A percentile compares a stretch with the other conserved stretches of the same genome.
Conservation (phyloP, 2,797 vertebrate genomes). For the Microhierax caerulescens region DNA sequence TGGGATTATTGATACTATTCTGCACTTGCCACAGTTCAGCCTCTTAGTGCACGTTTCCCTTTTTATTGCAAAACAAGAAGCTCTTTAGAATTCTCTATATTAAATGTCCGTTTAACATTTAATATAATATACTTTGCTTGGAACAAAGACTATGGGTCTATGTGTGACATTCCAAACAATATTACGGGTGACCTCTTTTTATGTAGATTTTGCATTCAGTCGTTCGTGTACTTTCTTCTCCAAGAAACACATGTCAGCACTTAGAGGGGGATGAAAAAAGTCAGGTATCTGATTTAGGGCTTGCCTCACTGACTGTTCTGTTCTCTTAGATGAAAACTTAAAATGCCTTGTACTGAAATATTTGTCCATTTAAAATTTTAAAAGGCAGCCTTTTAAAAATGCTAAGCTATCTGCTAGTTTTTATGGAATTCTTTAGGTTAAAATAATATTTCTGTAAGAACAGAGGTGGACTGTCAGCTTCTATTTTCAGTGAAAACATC, state of each 20-base stretch:
- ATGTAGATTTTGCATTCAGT: background rate
- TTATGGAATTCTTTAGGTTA: constrained; percentile 43
- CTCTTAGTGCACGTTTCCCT: background rate
- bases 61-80: background rate
- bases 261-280: background rate
- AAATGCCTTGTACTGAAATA: background rate
- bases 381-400: background rate
- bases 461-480: constrained; percentile 57
- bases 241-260: background rate
- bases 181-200: background rate
- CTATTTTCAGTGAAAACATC: constrained; percentile 65
- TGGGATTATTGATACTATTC: constrained; percentile 55
- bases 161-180: background rate
- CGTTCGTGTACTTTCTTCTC: background rate
- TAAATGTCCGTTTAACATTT: constrained; percentile 4
- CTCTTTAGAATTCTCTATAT: constrained; percentile 19
- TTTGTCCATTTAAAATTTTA: background rate
- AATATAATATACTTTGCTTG: background rate
- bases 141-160: background rate
- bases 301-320: background rate
- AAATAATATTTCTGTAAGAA: constrained; percentile 55
- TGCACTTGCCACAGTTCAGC: background rate
- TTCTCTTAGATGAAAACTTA: background rate
- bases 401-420: background rate
- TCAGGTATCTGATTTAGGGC: background rate